Percentiles rank a stretch among this genome's conserved stretches.
Evolutionary conservation across 2,888 invertebrate species (phyloP).

Genomic region (Sarcophaga caerulescens): DNA sequence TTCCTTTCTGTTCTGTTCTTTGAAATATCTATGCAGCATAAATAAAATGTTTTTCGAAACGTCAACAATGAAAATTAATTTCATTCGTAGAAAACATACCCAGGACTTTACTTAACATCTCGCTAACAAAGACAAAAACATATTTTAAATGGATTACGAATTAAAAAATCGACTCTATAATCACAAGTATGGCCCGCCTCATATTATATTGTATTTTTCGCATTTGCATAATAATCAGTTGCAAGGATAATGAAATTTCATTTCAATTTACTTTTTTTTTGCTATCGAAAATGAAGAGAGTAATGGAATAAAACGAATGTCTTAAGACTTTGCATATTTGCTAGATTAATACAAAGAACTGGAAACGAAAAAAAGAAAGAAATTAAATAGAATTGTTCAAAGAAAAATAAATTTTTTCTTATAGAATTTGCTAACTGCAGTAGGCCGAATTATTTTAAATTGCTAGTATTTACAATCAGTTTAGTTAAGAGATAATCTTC

Average conservation of each 20-base stretch:
- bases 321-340: slow-evolving; percentile 56
- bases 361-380: background rate
- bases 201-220: slow-evolving; percentile 44
- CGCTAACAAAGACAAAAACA: slow-evolving; percentile 31
- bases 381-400: background rate
- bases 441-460: slow-evolving; percentile 50
- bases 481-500: slow-evolving; percentile 40
- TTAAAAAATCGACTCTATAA: slow-evolving; percentile 68
- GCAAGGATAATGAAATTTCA: slow-evolving; percentile 53
- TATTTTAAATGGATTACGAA: slow-evolving; percentile 63
- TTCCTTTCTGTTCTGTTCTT: too few species aligned
- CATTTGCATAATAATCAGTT: slow-evolving; percentile 69
- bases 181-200: slow-evolving; percentile 45
- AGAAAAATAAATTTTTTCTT: background rate
- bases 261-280: slow-evolving; percentile 51
- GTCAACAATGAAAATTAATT: too few species aligned
- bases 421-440: background rate
- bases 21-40: too few species aligned
- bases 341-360: slow-evolving; percentile 5
- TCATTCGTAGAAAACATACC: too few species aligned
- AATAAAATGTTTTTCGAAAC: too few species aligned
- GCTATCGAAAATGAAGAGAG: slow-evolving; percentile 17
- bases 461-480: slow-evolving; percentile 50
- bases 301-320: slow-evolving; percentile 6
- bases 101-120: too few species aligned